Evolutionary conservation across 2,113 vertebrate genomes (phyloP).

Genomic region (Calonectris borealis): DNA sequence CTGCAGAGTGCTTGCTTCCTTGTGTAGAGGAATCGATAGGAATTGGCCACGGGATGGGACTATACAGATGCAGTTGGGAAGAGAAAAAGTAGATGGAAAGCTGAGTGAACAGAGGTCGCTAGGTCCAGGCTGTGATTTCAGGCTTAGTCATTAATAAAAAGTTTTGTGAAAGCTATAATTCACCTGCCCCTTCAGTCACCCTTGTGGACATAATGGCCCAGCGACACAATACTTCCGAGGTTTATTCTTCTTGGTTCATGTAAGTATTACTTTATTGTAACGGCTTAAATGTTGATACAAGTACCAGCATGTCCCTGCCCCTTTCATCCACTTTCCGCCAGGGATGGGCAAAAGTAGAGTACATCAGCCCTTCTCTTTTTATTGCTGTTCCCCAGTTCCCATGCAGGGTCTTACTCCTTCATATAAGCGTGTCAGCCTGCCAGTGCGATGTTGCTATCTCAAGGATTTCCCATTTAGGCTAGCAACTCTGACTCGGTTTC

Average conservation of each 20-base stretch:
- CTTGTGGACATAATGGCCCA: not conserved
- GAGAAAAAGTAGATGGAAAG: not conserved
- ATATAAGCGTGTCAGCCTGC: not conserved
- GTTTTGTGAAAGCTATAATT: not conserved
- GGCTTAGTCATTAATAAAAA: not conserved
- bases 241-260: not conserved
- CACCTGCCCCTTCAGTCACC: not conserved
- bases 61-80: not conserved
- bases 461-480: not conserved
- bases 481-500: not conserved
- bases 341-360: not conserved
- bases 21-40: not conserved
- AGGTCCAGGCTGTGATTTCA: not conserved
- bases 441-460: not conserved
- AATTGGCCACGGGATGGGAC: not conserved
- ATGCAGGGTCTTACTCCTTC: not conserved
- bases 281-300: accelerated
- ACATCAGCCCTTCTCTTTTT: not conserved
- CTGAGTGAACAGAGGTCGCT: not conserved
- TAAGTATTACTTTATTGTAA: not conserved
- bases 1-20: not conserved
- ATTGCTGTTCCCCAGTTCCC: not conserved
- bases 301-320: not conserved
- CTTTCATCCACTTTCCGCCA: not conserved
- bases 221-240: accelerated